Conservation (phyloP, 1,140 invertebrate species). For the Drosophila arawakana region DNA sequence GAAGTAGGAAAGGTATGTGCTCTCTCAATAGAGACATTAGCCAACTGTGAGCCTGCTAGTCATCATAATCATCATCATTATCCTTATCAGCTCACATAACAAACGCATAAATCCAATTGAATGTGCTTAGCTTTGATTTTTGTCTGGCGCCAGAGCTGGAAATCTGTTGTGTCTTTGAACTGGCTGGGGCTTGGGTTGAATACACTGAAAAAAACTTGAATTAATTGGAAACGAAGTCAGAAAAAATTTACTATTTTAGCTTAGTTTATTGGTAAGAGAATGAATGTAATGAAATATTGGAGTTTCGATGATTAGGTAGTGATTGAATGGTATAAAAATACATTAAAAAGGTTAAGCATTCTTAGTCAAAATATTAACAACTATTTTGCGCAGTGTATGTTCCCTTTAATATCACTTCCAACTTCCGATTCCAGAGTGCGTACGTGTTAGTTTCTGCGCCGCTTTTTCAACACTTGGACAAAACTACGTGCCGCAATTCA, state of each 20-base stretch:
- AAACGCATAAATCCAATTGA: constrained; percentile 84
- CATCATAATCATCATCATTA: constrained; percentile 22
- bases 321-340: too few relatives aligned
- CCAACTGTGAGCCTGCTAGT: constrained; percentile 45
- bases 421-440: constrained; percentile 24
- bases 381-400: neutral
- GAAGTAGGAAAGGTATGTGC: neutral
- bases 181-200: constrained; percentile 11
- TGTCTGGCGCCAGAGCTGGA: constrained; percentile 23
- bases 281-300: too few relatives aligned
- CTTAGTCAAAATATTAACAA: too few relatives aligned
- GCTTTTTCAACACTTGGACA: constrained; percentile 77
- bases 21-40: constrained; percentile 67
- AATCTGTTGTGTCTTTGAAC: neutral
- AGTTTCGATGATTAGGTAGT: too few relatives aligned
- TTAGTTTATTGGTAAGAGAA: too few relatives aligned
- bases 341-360: too few relatives aligned
- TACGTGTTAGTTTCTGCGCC: constrained; percentile 75
- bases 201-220: neutral
- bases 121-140: constrained; percentile 83
- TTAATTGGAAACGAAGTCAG: too few relatives aligned
- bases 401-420: neutral
- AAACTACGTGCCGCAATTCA: constrained; percentile 72
- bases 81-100: constrained; percentile 62
- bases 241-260: too few relatives aligned